Evolutionary conservation across 1,140 invertebrate genomes (phyloP).

Genomic region (Ctenoplectra terminalis): DNA sequence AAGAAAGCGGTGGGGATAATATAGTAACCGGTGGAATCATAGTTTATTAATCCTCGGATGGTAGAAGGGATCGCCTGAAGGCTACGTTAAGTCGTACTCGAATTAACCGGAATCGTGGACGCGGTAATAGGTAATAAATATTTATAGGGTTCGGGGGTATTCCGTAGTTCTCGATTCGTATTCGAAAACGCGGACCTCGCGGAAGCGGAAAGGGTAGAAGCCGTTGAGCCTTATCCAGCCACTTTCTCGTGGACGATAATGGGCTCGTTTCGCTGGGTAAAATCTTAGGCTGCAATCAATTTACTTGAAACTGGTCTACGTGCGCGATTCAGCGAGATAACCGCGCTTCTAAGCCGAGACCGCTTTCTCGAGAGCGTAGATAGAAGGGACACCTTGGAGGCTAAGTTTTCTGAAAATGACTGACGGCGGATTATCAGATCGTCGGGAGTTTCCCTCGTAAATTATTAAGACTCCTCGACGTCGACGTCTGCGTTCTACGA

Average conservation of each 20-base stretch:
- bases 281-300: slow-evolving; percentile 60
- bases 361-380: slow-evolving; percentile 23
- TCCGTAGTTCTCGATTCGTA: slow-evolving; percentile 3
- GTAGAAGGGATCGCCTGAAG: not conserved
- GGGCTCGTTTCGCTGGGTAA: slow-evolving; percentile 37
- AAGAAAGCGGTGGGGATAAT: no score
- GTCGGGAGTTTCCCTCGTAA: slow-evolving; percentile 34
- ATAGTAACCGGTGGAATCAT: no score
- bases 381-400: slow-evolving; percentile 33
- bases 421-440: slow-evolving; percentile 61
- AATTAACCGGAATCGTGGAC: slow-evolving; percentile 5
- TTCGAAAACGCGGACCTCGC: not conserved
- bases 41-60: not conserved
- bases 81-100: not conserved
- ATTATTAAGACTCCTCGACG: slow-evolving; percentile 44
- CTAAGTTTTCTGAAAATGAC: slow-evolving; percentile 59
- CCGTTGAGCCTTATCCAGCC: slow-evolving; percentile 51
- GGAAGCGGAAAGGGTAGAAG: slow-evolving; percentile 1
- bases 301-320: slow-evolving; percentile 56
- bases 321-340: slow-evolving; percentile 57
- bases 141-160: slow-evolving; percentile 9
- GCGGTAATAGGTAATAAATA: slow-evolving; percentile 27
- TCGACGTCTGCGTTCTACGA: slow-evolving; percentile 6
- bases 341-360: slow-evolving; percentile 10
- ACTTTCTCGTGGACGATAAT: slow-evolving; percentile 51